Percentiles rank a stretch among this genome's conserved stretches.
Conservation (phyloP, 2,113 vertebrate species). For the Smithornis capensis region DNA sequence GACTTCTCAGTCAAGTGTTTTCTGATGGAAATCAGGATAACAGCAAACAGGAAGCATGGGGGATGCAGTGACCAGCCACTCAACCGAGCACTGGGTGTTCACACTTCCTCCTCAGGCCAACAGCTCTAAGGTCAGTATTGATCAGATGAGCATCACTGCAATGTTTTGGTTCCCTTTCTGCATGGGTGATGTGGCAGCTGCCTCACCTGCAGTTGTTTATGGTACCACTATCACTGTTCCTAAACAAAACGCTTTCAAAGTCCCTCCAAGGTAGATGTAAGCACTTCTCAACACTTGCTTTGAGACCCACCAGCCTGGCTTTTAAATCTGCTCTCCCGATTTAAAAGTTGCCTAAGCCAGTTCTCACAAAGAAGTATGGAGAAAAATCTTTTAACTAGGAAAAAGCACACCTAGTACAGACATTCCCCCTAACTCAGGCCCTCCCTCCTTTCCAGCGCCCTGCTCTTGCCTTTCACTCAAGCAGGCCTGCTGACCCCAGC, state of each 20-base stretch:
- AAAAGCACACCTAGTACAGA: background rate
- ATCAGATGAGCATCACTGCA: background rate
- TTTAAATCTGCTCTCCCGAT: background rate
- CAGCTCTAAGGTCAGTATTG: background rate
- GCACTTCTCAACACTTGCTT: background rate
- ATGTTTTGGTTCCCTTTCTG: background rate
- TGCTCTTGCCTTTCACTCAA: background rate
- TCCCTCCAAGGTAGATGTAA: background rate
- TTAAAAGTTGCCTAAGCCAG: background rate
- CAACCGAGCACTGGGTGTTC: background rate
- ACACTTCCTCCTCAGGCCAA: background rate
- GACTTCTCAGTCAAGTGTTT: background rate
- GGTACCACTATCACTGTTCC: background rate
- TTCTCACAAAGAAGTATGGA: background rate
- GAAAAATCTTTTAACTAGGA: background rate
- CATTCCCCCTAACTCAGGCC: background rate
- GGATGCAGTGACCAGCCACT: background rate
- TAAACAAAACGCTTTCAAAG: background rate
- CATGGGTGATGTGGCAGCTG: background rate
- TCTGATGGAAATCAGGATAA: background rate
- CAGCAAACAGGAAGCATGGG: fast-evolving
- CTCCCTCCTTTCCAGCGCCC: background rate
- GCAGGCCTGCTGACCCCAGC: background rate
- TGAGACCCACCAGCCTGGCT: background rate
- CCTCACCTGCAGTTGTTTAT: background rate